phyloP scores from a whole-genome alignment of 1,140 invertebrate species.

The Procambarus clarkii region DNA sequence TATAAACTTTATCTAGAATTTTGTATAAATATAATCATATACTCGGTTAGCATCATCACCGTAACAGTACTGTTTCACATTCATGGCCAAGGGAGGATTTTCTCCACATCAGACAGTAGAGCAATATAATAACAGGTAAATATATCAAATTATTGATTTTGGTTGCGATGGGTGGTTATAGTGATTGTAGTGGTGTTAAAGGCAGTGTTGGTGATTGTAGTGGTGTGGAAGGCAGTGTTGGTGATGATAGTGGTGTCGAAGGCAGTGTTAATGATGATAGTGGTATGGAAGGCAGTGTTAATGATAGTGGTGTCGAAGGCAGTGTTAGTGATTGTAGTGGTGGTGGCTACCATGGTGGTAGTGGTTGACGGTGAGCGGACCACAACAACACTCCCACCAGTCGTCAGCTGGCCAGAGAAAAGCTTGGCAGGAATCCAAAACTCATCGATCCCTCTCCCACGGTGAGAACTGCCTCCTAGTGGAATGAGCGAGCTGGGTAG shows the following conservation, averaged over 20 bases:
- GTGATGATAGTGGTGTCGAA: neutral
- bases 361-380: neutral
- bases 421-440: neutral
- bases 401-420: neutral
- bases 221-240: neutral
- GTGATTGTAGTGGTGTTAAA: neutral
- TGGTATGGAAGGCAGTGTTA: neutral
- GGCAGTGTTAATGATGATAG: neutral
- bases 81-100: no score
- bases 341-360: neutral
- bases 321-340: neutral
- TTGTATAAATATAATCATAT: no score
- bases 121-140: no score
- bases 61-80: no score
- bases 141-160: no score
- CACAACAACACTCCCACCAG: neutral
- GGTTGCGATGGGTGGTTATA: no score
- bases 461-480: no score
- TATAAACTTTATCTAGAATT: no score
- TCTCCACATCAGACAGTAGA: no score
- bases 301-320: neutral
- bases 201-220: neutral
- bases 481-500: no score
- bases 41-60: no score
- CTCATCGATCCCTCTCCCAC: neutral